Conservation (phyloP, 2,797 vertebrate species). For the Sebastes cheni region DNA sequence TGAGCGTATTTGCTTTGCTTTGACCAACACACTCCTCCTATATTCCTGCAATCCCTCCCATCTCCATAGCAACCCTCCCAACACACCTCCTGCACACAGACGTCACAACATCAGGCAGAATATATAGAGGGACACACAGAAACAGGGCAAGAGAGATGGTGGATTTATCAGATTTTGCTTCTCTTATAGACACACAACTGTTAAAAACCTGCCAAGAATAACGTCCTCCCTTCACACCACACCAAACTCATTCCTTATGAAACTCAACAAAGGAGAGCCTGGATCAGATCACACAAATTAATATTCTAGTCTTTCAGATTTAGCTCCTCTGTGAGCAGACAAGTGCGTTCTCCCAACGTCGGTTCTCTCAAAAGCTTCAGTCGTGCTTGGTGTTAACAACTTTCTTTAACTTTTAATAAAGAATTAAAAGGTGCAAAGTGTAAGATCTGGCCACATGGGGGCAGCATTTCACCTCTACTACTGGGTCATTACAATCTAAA, state of each 20-base stretch:
- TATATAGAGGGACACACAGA: constrained; percentile 68
- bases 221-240: constrained; percentile 31
- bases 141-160: constrained; percentile 69
- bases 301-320: not conserved
- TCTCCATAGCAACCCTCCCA: constrained; percentile 18
- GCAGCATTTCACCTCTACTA: no score
- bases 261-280: constrained; percentile 60
- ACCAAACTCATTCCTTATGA: constrained; percentile 58
- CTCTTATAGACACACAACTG: constrained; percentile 3
- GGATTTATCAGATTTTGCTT: constrained; percentile 51
- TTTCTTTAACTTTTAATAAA: not conserved
- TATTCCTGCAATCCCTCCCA: constrained; percentile 10
- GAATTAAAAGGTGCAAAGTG: no score
- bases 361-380: not conserved
- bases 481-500: no score
- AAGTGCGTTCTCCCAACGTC: not conserved
- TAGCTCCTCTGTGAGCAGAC: not conserved
- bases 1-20: not conserved
- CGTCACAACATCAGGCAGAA: constrained; percentile 72
- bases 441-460: no score
- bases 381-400: not conserved
- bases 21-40: not conserved
- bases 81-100: constrained; percentile 84
- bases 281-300: constrained; percentile 26
- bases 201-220: constrained; percentile 2